phyloP scores from a whole-genome alignment of 2,797 vertebrate species.

The Halcyon smyrnensis region DNA sequence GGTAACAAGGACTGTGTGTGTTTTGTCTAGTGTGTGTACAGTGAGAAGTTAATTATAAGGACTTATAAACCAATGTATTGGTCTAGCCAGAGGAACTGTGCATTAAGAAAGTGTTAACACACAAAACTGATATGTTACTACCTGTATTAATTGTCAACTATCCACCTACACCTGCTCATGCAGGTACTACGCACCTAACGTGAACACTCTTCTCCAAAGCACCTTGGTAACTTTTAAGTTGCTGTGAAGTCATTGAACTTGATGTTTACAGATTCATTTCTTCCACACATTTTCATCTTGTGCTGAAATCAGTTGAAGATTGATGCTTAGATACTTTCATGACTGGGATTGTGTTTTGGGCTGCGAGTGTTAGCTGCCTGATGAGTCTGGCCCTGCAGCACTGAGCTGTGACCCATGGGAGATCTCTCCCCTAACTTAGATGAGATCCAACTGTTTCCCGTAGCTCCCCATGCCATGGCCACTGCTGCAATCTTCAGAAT shows the following conservation, averaged over 20 bases:
- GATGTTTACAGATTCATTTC: background rate
- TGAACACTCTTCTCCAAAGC: background rate
- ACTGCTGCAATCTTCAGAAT: background rate
- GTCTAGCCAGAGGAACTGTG: background rate
- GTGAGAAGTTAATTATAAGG: background rate
- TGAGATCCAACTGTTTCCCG: background rate
- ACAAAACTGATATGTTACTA: background rate
- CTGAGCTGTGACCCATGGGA: background rate
- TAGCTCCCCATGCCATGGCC: background rate
- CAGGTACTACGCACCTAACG: background rate
- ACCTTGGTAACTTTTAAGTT: background rate
- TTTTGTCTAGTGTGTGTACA: background rate
- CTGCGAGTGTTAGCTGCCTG: background rate
- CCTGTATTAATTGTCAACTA: background rate
- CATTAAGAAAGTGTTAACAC: background rate
- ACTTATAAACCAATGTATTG: background rate
- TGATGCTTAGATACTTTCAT: background rate
- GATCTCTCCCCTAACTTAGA: background rate
- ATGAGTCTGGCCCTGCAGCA: background rate
- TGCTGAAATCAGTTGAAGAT: background rate
- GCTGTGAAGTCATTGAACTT: background rate
- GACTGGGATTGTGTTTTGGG: background rate
- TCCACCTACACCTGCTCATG: background rate
- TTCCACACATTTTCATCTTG: background rate
- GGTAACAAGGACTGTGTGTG: fast-evolving